A percentile compares a stretch with the other conserved stretches of the same genome.
These are phyloP conservation scores for Drosophila baimaii DNA, from an alignment of 1,140 invertebrate genomes.

Conservation along the genomic window DNA sequence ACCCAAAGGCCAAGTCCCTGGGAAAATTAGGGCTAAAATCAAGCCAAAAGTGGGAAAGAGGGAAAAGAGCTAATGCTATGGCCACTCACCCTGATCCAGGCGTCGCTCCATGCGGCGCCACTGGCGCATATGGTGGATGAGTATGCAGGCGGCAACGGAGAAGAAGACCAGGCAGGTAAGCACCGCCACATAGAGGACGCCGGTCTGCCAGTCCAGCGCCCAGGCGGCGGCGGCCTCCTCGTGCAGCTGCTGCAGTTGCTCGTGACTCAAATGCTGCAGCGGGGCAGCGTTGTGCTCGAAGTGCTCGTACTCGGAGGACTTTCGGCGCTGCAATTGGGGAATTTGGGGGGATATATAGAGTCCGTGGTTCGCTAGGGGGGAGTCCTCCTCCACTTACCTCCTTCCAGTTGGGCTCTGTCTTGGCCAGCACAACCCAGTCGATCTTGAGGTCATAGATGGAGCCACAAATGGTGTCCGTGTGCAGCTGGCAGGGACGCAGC, in stretches of 20 bases:
- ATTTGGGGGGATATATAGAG: too few species aligned
- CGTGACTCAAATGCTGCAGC: constrained; percentile 75
- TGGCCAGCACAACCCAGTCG: constrained; percentile 79
- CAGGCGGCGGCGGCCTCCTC: constrained; percentile 71
- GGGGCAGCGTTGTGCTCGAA: constrained; percentile 49
- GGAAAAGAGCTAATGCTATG: too few species aligned
- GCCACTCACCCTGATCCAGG: constrained; percentile 86
- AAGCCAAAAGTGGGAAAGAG: too few species aligned
- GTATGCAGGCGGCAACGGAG: constrained; percentile 87
- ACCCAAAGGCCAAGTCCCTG: background rate
- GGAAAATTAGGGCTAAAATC: background rate
- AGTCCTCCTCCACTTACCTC: too few species aligned
- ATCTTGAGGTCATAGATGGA: constrained; percentile 82
- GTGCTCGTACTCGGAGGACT: constrained; percentile 75
- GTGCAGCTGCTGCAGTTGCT: constrained; percentile 78
- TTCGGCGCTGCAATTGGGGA: constrained; percentile 82
- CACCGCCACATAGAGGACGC: constrained; percentile 86
- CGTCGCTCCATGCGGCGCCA: constrained; percentile 86
- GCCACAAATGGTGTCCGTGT: constrained; percentile 80
- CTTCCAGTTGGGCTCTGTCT: constrained; percentile 83
- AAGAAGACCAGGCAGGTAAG: constrained; percentile 88
- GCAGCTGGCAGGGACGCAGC: constrained; percentile 79
- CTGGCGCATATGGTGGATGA: constrained; percentile 87
- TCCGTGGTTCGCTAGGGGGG: too few species aligned
- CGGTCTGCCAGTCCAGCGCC: constrained; percentile 86